A percentile compares a stretch with the other conserved stretches of the same genome.
phyloP scores from a whole-genome alignment of 2,797 vertebrate species.

The Gymnothorax reevesii region DNA sequence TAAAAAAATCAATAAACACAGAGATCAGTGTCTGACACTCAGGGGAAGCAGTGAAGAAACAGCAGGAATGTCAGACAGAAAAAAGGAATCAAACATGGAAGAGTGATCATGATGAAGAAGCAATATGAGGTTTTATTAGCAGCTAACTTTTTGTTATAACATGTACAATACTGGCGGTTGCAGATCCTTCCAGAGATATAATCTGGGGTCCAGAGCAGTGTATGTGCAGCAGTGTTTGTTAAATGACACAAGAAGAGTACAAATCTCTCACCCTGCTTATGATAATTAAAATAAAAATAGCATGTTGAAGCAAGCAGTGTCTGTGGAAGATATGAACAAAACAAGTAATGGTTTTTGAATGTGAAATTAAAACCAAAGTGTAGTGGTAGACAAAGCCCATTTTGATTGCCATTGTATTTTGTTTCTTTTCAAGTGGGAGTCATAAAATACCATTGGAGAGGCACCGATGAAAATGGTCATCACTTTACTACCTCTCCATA shows the following conservation, averaged over 20 bases:
- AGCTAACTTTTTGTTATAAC: no score
- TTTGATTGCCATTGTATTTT: not conserved
- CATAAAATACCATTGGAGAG: not conserved
- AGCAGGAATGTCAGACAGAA: not conserved
- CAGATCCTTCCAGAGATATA: not conserved
- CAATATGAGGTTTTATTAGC: no score
- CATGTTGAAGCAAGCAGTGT: not conserved
- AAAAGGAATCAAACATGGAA: not conserved
- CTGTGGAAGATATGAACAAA: not conserved
- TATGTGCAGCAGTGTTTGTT: not conserved
- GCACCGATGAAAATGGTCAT: not conserved
- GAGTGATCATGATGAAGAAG: no score
- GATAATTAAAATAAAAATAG: not conserved
- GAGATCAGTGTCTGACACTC: not conserved
- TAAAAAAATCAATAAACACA: no score
- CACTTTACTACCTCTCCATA: not conserved
- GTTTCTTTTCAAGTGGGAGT: not conserved
- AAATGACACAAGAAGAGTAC: not conserved
- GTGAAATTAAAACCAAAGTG: not conserved
- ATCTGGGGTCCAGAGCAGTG: no score
- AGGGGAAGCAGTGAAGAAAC: not conserved
- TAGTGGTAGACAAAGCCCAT: not conserved
- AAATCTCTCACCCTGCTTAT: not conserved
- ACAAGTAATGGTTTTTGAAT: not conserved
- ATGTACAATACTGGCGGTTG: not conserved